Conservation (phyloP, 1,140 invertebrate genomes). For the Trichonephila inaurata region DNA sequence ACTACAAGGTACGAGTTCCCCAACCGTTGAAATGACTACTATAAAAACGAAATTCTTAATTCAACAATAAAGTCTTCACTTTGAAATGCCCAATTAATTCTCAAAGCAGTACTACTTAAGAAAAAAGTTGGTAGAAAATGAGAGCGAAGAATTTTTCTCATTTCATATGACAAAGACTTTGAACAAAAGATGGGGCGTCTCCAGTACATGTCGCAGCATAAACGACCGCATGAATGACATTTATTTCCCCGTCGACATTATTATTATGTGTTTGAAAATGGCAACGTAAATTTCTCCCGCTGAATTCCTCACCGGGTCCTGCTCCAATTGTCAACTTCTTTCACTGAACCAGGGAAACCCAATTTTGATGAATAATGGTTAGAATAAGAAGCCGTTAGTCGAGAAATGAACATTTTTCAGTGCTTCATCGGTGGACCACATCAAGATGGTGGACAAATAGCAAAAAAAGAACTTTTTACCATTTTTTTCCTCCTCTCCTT, state of each 20-base stretch:
- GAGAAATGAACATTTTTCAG: conserved; percentile 31
- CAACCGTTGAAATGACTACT: not conserved
- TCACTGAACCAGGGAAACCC: conserved; percentile 21
- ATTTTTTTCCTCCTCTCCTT: not conserved
- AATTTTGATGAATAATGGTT: conserved; percentile 2
- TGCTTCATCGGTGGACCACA: not conserved
- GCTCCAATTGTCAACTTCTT: not conserved
- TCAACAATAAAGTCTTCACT: conserved; percentile 11
- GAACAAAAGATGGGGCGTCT: conserved; percentile 14
- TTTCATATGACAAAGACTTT: not conserved
- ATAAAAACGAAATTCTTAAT: conserved; percentile 13
- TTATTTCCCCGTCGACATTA: conserved; percentile 12
- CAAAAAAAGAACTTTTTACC: not conserved
- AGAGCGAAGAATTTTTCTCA: conserved; percentile 37
- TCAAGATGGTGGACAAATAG: not conserved
- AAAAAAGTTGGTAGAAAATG: conserved; percentile 3
- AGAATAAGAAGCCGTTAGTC: not conserved
- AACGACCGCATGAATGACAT: not conserved
- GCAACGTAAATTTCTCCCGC: conserved; percentile 32
- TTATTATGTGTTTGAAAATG: conserved; percentile 26
- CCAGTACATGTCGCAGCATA: not conserved
- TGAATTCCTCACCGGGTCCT: not conserved
- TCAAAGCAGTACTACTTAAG: not conserved
- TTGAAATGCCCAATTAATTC: conserved; percentile 22
- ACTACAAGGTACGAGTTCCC: too few relatives aligned